Evolutionary conservation across 2,888 invertebrate genomes (phyloP).

Genomic region (Cantharis rustica): DNA sequence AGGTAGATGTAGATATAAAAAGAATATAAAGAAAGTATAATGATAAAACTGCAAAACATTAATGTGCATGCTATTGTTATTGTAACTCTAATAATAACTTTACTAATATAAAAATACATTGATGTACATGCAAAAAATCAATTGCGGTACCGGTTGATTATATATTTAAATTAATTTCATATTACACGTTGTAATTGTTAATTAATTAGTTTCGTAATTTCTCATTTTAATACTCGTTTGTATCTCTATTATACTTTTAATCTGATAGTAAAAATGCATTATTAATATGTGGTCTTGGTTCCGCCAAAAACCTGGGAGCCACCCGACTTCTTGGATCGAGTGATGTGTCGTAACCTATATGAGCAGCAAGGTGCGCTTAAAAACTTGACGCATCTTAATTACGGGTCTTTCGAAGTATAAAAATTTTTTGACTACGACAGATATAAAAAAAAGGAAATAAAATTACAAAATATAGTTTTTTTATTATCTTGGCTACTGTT

Average conservation of each 20-base stretch:
- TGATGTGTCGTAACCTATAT: neutral
- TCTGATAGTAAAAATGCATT: neutral
- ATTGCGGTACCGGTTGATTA: neutral
- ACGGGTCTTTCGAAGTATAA: neutral
- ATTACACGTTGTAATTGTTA: neutral
- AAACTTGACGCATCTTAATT: neutral
- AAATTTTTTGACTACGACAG: neutral
- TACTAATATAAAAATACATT: neutral
- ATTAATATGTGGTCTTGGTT: neutral
- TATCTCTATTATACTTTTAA: neutral
- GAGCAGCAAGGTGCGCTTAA: neutral
- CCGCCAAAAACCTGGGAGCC: neutral
- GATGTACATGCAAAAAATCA: neutral
- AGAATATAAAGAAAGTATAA: neutral
- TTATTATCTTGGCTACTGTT: conserved; percentile 49
- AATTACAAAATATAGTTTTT: conserved; percentile 23
- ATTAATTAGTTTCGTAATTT: neutral
- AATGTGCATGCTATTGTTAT: neutral
- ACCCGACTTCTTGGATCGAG: neutral
- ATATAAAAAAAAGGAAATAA: neutral
- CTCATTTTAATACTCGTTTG: neutral
- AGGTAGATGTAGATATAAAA: neutral
- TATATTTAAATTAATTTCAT: neutral
- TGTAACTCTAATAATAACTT: neutral
- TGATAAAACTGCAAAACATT: neutral